Base-by-base conservation (phyloP, 2,797 vertebrate species). In the Anableps anableps region DNA sequence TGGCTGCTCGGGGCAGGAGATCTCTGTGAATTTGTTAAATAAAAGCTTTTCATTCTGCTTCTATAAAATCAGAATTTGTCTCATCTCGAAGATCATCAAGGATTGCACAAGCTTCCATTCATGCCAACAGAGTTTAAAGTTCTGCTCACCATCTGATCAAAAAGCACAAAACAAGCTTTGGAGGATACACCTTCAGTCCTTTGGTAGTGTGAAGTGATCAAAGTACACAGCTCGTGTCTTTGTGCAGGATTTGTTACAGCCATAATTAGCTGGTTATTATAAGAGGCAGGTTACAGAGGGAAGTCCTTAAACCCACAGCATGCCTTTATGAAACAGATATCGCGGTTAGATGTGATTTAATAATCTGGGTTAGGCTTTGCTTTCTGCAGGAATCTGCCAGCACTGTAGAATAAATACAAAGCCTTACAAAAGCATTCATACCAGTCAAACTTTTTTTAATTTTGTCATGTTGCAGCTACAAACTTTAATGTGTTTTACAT, bases 161-260 rank as follows among this genome's bases (percentile, higher is more conserved):
- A 71, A 77, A 79, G 64, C 74, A 50, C 85, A 70, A 84, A 88
- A 90, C 85, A 87, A 89, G 90, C 80, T 77, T 76, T 79, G 79
- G 74, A 72, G 55, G 58, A 78, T 83, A 87, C 75, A 77, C 84
- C 75, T 85, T 71, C 68, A 60, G 80, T 90, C 51, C 74, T 80
- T 78, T 68, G 62, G 82, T 82, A 82, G 81, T 86, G 86, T 80
- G 76, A 92, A 85, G 83, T 73, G 75, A 87, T 94, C 82, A 88
- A 86, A 93, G 87, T 86, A 79, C 86, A 31, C 72, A 84, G 79
- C 80, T 77, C 86, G 88, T 84, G 11, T 80, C 80, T 88, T 90
- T 85, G 58, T 81, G 76, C 41, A 29, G 86, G 86, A 90, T 90
- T 91, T 90, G 83, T 83, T 83, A 31, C 64, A 86, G 81, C 79